Evolutionary conservation across 2,113 vertebrate species (phyloP), one percentile per base, ranked within the genome.

Genomic region (Corythornis madagascariensis): DNA sequence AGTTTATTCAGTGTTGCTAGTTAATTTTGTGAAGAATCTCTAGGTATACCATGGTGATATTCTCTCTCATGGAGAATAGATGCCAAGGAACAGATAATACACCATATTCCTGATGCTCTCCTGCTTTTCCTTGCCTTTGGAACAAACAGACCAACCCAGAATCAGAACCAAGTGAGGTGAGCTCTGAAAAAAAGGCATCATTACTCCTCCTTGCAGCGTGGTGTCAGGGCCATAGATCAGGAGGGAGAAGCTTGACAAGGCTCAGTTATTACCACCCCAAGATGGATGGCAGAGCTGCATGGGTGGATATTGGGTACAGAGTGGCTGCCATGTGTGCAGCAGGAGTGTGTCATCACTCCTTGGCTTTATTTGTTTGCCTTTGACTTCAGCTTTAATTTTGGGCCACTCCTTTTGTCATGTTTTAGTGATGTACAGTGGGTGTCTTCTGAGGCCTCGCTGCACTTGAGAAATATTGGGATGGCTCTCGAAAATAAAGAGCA

Each of bases 141-240:
- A 65, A 73, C 88, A 50, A 85, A 77, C 38, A 75, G 74, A 86
- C 86, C 48, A 81, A 95, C 63, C 76, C 89, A 61, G 82, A 71
- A 57, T 96, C 75, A 70, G 82, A 89, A 48, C 91, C 81, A 93
- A 90, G 92, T 91, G 88, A 92, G 3, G 21, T 79, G 55, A n/a
- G 8, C 42, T 90, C 74, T 89, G 94, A 90, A 94, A 91, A 94
- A 91, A 95, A 88, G 65, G 95, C 82, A 16, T 97, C 94, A 81
- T 96, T 93, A 97, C 95, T 97, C 96, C 92, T 96, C 82, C 78
- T 86, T 91, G 87, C 83, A 94, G 73, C 31, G 2, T 63, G 31
- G 35, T 96, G 96, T 97, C 95, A 94, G 91, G 91, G 77, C 91
- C 59, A 94, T 97, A 96, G 91, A 96, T 97, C 93, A 96, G 89